Evolutionary conservation across 2,888 invertebrate genomes (phyloP).

Genomic region (Diplolepis rosae): DNA sequence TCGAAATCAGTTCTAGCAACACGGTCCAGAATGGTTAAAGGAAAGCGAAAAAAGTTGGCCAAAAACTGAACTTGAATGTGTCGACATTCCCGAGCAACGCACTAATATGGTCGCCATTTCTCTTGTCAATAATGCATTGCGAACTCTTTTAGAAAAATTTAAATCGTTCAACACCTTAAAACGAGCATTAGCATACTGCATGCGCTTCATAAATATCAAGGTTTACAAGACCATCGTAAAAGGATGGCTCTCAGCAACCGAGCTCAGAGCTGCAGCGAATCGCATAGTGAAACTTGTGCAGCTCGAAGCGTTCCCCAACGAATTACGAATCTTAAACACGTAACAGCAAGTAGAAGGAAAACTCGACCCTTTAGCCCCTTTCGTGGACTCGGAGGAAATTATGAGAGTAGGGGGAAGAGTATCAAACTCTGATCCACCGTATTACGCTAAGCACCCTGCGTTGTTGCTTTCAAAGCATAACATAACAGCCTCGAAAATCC

Average conservation of each 20-base stretch:
- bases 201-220: too few relatives aligned
- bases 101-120: not conserved
- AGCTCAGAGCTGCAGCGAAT: not conserved
- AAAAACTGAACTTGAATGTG: not conserved
- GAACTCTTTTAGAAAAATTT: not conserved
- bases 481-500: not conserved
- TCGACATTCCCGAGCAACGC: not conserved
- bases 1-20: too few relatives aligned
- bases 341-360: not conserved
- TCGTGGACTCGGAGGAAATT: too few relatives aligned
- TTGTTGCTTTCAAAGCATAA: not conserved
- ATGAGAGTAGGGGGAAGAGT: too few relatives aligned
- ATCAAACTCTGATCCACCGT: not conserved
- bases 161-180: too few relatives aligned
- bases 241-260: not conserved
- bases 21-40: too few relatives aligned
- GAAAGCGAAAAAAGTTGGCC: too few relatives aligned
- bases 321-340: too few relatives aligned
- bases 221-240: not conserved
- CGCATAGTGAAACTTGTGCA: not conserved
- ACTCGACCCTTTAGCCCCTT: too few relatives aligned
- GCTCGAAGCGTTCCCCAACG: not conserved
- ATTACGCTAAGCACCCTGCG: not conserved
- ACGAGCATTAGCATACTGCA: too few relatives aligned
- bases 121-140: not conserved